Evolutionary conservation across 2,797 vertebrate species (phyloP), one percentile per base, ranked within the genome.

Genomic region (Prunella strophiata): DNA sequence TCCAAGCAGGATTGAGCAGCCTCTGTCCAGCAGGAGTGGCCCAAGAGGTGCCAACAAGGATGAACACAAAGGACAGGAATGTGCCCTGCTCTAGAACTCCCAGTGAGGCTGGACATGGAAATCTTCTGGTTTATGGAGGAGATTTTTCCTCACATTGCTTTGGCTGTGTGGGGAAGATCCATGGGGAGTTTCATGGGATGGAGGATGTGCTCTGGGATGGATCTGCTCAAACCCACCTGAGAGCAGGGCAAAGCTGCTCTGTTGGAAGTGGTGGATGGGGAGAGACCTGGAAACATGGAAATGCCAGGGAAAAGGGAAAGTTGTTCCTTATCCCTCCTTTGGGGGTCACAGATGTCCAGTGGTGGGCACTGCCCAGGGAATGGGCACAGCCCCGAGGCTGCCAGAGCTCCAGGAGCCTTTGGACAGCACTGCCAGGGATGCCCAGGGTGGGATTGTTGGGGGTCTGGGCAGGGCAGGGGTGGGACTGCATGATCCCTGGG

Each of bases 401-500:
- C 36, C 85, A 73, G 29, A 73, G 68, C 61, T 88, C 13, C 51
- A 57, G 66, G 66, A 57, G 58, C 9, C 4, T 71, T 77, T 32
- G 74, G 74, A 1, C 34, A 62, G 8, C 2, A 0, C 30, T 52
- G 13, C 48, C 47, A 71, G 57, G 42, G 34, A 19, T 62, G 57
- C 1, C 1, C 74, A 50, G 50, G 61, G 2, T 45, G 76, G 52
- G 20, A 0, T 9, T 54, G 61, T 5, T 74, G 77, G 29, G 52
- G 5, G 1, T 47, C 47, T 58, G 68, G 2, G 38, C 61, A 67
- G 61, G 45, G 23, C 27, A 13, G 45, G 45, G 0, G 10, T 3
- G 4, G 34, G 9, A 0, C 15, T 66, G 10, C 5, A 0, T 30
- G 67, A 17, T 58, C n/a, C 23, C 13, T 13, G 34, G 0, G 40